Base-by-base conservation (phyloP, 1,140 invertebrate genomes). In the Drosophila chauvacae region DNA sequence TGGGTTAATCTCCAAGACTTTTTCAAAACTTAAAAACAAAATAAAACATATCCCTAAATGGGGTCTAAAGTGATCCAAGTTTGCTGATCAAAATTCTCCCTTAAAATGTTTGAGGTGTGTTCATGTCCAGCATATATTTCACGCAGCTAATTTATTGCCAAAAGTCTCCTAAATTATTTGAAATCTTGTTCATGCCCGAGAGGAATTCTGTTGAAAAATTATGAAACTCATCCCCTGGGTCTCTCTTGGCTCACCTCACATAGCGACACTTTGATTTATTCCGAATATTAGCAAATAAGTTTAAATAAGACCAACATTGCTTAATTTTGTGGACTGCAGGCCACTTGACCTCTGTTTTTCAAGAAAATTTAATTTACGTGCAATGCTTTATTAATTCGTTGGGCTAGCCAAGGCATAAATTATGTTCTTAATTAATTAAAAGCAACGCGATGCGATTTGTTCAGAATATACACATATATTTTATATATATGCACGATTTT, bases 361-460 rank as follows among this genome's bases (percentile, higher is more conserved):
- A 16, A 7, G 20, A n/a, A 60, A 65, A 42, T 72, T 71, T 35
- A 81, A 61, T 58, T 58, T 50, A 51, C 65, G 69, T 59, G 42
- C 64, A 59, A 41, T 28, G 58, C 35, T 81, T 81, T 77, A 81
- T 81, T 62, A 81, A 76, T 81, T 71, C 58, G 65, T 63, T 77
- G 71, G 59, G 35, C 55, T 66, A 58, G 10, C 48, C 39, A 10
- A 26, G 33, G 23, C 16, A 75, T 74, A 75, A 76, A 71, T 76
- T 70, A 71, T 83, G 64, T 41, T 75, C 66, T 83, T 63, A 76
- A 83, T 83, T 83, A 83, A 79, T 83, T 79, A 66, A 83, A 51
- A 65, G 48, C 65, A 55, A 63, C 71, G 75, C 50, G 60, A 50
- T 39, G 45, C 76, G 69, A 79, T 83, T 83, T 83, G 76, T 83